Percentiles rank a stretch among this genome's conserved stretches.
These are phyloP conservation scores for Maccullochella peelii DNA, from an alignment of 2,113 vertebrate genomes.

Conservation along the genomic window DNA sequence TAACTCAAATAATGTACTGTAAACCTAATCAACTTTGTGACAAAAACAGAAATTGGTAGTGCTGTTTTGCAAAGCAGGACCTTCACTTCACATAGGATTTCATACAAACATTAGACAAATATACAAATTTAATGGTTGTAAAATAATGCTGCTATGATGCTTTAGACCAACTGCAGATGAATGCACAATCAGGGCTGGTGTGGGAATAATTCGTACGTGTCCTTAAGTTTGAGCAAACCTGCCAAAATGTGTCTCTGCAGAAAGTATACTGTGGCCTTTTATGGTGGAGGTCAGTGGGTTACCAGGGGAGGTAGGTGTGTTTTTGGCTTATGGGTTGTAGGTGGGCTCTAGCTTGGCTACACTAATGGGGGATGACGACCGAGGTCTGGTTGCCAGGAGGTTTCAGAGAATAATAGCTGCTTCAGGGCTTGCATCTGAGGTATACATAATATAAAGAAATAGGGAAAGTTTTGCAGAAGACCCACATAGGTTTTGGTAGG, in stretches of 20 bases:
- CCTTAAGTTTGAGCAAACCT: background rate
- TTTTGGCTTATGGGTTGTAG: conserved; percentile 49
- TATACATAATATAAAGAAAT: conserved; percentile 49
- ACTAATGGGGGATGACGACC: background rate
- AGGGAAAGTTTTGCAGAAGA: conserved; percentile 42
- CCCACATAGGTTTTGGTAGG: conserved; percentile 51
- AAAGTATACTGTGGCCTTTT: conserved; percentile 60
- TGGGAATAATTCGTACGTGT: background rate
- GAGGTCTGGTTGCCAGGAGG: conserved; percentile 53
- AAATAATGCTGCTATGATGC: background rate
- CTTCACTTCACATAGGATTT: background rate
- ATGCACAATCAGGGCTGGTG: background rate
- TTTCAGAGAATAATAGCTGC: conserved; percentile 62
- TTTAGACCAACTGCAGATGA: background rate
- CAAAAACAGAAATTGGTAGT: background rate
- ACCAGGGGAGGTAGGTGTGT: conserved; percentile 72
- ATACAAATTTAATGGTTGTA: background rate
- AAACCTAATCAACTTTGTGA: background rate
- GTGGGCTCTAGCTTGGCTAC: conserved; percentile 18
- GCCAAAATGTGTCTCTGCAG: conserved; percentile 10
- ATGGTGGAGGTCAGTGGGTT: conserved; percentile 62
- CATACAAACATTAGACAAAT: background rate
- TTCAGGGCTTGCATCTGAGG: conserved; percentile 60
- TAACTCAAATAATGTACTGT: background rate
- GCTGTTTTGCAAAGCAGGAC: background rate